Evolutionary conservation across 2,888 invertebrate genomes (phyloP), one percentile per base, ranked within the genome.

Genomic region (Macrophya annulata): DNA sequence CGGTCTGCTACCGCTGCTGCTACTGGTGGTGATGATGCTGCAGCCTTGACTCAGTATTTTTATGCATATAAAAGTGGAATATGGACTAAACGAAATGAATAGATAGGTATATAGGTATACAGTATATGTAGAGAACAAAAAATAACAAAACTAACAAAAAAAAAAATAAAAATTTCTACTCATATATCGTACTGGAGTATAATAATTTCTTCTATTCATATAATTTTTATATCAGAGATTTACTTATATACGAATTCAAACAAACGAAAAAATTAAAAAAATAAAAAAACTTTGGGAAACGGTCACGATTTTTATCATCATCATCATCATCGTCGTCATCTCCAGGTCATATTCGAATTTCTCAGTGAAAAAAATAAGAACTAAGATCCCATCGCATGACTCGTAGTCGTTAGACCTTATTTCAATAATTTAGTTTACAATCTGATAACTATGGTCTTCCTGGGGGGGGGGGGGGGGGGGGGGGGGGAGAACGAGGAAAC

Each of bases 371-470:
- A 45, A n/a, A 68, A 31, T 43, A 21, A 51, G 43, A 71, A 51
- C 51, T 21, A 48, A 83, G 68, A 43, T 21, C 48, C 77, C 48
- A 1, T 83, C 83, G 83, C 83, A 83, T 83, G 83, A 45, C 83
- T 83, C 17, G 45, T 37, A 51, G 83, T 68, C 65, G 83, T 83
- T 83, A 83, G 68, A 48, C 45, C 48, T 83, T 71, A 71, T 83
- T 83, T 83, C 68, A 83, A 83, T 83, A 83, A 83, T 83, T 83
- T 83, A 83, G 68, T 83, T 83, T 37, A 68, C 68, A 83, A 83
- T 83, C 83, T 83, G 83, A 68, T 68, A 83, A 55, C 48, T 21
- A 43, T 43, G 81, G 31, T 68, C 62, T 83, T 83, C 83, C 83
- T 45, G 68, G 37, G 40, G 59, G 43, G 48, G 40, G 59, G 43